These are phyloP conservation scores for Rhopilema esculentum DNA, from an alignment of 30 jellyfish, hydroid and myxozoan species.

Conservation along the genomic window DNA sequence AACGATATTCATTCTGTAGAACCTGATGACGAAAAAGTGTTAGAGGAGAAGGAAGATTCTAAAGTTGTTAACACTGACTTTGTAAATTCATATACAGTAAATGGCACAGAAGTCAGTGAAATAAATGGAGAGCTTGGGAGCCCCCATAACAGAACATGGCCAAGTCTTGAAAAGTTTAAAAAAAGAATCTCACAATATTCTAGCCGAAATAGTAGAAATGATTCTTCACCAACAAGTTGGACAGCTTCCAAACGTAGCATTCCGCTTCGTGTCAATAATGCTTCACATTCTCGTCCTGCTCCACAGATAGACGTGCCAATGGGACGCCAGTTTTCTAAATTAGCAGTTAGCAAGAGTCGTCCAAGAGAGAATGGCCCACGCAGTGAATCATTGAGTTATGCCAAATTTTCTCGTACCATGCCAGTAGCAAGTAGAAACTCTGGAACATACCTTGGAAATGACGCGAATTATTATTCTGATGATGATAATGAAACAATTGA, in stretches of 20 bases:
- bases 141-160: slow-evolving; percentile 72
- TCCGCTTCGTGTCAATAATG: slow-evolving; percentile 27
- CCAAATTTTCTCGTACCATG: background rate
- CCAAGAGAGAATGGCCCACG: background rate
- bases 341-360: background rate
- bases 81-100: no score
- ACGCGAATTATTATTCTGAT: slow-evolving; percentile 14
- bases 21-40: slow-evolving; percentile 3
- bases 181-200: background rate
- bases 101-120: no score
- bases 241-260: slow-evolving; percentile 53
- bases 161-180: slow-evolving; percentile 48
- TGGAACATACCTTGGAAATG: background rate
- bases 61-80: background rate
- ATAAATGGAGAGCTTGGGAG: slow-evolving; percentile 2
- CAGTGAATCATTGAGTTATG: background rate
- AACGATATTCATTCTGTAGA: background rate
- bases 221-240: slow-evolving; percentile 28
- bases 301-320: background rate
- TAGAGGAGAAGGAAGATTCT: background rate
- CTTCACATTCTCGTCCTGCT: background rate
- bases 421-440: background rate
- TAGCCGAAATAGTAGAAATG: background rate
- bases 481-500: slow-evolving; percentile 63
- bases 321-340: background rate